A percentile compares a stretch with the other conserved stretches of the same genome.
Evolutionary conservation across 2,113 vertebrate genomes (phyloP).

Genomic region (Sporophila hypoxantha): DNA sequence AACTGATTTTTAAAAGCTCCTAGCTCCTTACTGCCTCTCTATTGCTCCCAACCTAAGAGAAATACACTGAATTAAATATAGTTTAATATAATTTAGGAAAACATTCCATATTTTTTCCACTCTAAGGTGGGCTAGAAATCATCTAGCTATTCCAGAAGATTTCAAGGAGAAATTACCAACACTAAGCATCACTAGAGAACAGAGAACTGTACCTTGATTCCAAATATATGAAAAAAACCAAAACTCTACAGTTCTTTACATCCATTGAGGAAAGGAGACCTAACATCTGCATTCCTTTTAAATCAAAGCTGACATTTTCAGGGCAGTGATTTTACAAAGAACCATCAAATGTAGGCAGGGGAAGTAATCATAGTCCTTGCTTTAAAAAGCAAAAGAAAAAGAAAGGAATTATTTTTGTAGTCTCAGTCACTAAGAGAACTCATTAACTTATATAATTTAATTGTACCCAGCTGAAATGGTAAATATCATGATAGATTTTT

Average conservation of each 20-base stretch:
- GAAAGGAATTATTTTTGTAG: neutral
- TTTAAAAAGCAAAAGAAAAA: neutral
- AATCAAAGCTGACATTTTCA: slow-evolving; percentile 25
- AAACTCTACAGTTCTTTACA: neutral
- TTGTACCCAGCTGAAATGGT: slow-evolving; percentile 8
- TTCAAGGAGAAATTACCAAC: neutral
- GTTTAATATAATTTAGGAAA: neutral
- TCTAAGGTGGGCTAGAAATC: neutral
- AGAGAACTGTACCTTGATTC: neutral
- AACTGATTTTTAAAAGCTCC: neutral
- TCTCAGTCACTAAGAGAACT: slow-evolving; percentile 24
- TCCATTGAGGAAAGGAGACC: neutral
- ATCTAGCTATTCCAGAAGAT: neutral
- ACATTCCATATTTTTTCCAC: neutral
- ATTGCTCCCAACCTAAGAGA: neutral
- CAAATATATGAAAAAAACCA: neutral
- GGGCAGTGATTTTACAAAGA: neutral
- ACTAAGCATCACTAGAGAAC: neutral
- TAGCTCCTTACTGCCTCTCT: neutral
- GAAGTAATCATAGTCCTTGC: neutral
- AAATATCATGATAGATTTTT: slow-evolving; percentile 47
- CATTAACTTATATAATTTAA: slow-evolving; percentile 33
- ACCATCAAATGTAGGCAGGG: neutral
- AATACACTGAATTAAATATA: neutral
- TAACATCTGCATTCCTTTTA: neutral